phyloP scores from a whole-genome alignment of 2,113 vertebrate genomes.

The Tretioscincus oriximinensis region DNA sequence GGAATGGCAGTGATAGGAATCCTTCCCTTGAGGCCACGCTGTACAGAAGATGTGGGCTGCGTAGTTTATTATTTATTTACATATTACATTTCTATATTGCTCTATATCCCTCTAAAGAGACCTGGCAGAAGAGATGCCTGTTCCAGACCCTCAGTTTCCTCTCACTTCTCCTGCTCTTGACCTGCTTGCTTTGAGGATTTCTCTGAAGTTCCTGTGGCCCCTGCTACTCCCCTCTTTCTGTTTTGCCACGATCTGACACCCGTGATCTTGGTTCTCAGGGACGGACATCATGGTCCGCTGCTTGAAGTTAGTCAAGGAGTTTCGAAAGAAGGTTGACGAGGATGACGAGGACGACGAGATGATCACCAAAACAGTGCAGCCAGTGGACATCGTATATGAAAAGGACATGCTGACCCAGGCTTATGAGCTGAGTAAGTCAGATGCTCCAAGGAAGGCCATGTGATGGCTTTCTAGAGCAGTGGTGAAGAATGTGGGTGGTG shows the following conservation, averaged over 20 bases:
- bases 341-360: constrained; percentile 83
- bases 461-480: too few species aligned
- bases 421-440: constrained; percentile 86
- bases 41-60: not conserved
- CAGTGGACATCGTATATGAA: constrained; percentile 83
- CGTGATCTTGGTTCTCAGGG: constrained; percentile 68
- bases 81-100: too few species aligned
- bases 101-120: too few species aligned
- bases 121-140: too few species aligned
- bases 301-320: constrained; percentile 84
- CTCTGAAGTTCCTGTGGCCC: not conserved
- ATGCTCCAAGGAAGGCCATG: too few species aligned
- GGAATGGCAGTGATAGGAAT: too few species aligned
- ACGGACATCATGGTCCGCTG: constrained; percentile 86
- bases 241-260: not conserved
- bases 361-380: constrained; percentile 67
- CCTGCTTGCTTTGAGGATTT: not conserved
- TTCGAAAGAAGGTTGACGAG: constrained; percentile 75
- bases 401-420: constrained; percentile 88
- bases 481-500: too few species aligned
- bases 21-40: not conserved
- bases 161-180: too few species aligned
- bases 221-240: not conserved
- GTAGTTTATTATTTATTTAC: too few species aligned
- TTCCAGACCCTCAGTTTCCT: too few species aligned